Evolutionary conservation across 2,797 vertebrate genomes (phyloP).

Genomic region (Helicolenus hilgendorfi): DNA sequence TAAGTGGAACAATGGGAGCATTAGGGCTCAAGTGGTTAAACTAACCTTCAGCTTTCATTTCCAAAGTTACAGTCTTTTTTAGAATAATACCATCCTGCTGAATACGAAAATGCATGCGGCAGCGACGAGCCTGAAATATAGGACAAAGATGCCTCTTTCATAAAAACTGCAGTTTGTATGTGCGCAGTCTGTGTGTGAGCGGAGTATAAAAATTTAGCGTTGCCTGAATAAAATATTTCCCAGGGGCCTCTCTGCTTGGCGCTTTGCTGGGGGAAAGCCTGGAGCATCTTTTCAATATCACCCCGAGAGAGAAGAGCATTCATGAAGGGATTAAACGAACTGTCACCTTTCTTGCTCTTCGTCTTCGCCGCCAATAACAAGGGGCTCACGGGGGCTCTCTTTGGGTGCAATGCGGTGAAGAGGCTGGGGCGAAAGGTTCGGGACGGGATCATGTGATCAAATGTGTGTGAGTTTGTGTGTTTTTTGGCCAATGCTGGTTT

Average conservation of each 20-base stretch:
- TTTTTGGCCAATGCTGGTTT: neutral
- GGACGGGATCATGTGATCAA: slow-evolving; percentile 34
- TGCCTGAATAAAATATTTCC: slow-evolving; percentile 88
- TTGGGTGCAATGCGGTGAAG: neutral
- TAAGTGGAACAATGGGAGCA: slow-evolving; percentile 43
- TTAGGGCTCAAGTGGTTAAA: slow-evolving; percentile 53
- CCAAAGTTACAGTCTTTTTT: slow-evolving; percentile 46
- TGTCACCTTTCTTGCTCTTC: slow-evolving; percentile 61
- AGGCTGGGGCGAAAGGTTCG: slow-evolving; percentile 7
- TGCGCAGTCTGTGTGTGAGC: slow-evolving; percentile 49
- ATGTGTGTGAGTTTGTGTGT: neutral
- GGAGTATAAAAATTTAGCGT: slow-evolving; percentile 76
- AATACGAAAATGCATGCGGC: slow-evolving; percentile 54
- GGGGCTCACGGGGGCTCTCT: slow-evolving; percentile 29
- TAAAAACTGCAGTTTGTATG: slow-evolving; percentile 64
- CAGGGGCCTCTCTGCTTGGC: slow-evolving; percentile 74
- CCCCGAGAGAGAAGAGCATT: slow-evolving; percentile 72
- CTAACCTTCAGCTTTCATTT: slow-evolving; percentile 64
- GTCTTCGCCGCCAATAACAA: slow-evolving; percentile 33
- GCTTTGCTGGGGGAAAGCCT: slow-evolving; percentile 79
- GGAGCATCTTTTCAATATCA: slow-evolving; percentile 81
- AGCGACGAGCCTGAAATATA: slow-evolving; percentile 67
- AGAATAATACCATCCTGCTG: slow-evolving; percentile 25
- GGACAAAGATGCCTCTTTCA: slow-evolving; percentile 76
- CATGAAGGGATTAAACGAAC: slow-evolving; percentile 83